Evolutionary conservation across 2,888 invertebrate species (phyloP), one percentile per base, ranked within the genome.

Genomic region (Lutraria lutraria): DNA sequence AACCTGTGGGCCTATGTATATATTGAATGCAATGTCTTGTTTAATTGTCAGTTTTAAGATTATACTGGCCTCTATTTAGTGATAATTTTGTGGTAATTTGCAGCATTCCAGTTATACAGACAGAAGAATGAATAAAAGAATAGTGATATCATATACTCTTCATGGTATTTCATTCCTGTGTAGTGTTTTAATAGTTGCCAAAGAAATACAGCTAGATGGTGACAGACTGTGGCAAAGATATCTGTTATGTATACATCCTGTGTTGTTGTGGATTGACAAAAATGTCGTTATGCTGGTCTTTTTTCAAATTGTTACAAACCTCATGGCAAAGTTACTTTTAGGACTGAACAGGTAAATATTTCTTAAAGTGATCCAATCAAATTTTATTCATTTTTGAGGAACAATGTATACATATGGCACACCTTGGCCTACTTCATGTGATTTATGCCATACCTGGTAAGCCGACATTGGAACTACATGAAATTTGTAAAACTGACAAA

Each of bases 341-440:
- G 93, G 92, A 63, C 90, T 88, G 86, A 82, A 92, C 56, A 92
- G 93, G 93, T 93, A 85, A 76, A 81, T 52, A 12, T 85, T 15
- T 25, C 10, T 83, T 6, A 43, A 8, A 2, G 2, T 43, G 43
- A 43, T 43, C n/a, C n/a, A n/a, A n/a, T 43, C 8, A 43, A 43
- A 8, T 43, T 43, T 43, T 43, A 8, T 43, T 43, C 43, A 43
- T 43, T 43, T 43, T 8, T 43, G 2, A 43, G 43, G 8, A 43
- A 8, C 8, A 43, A 43, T 43, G 8, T 43, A 8, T 43, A 43
- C 43, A 2, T 43, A 4, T 43, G 43, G 43, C 43, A 43, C 43
- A 43, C 8, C 8, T 43, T 43, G 43, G 43, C 43, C 8, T 43
- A 43, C 8, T 8, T 43, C 43, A 8, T 43, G 4, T 43, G 43